These are phyloP conservation scores for Thysanoteuthis rhombus DNA, from an alignment of 2,888 invertebrate species.

Conservation along the genomic window DNA sequence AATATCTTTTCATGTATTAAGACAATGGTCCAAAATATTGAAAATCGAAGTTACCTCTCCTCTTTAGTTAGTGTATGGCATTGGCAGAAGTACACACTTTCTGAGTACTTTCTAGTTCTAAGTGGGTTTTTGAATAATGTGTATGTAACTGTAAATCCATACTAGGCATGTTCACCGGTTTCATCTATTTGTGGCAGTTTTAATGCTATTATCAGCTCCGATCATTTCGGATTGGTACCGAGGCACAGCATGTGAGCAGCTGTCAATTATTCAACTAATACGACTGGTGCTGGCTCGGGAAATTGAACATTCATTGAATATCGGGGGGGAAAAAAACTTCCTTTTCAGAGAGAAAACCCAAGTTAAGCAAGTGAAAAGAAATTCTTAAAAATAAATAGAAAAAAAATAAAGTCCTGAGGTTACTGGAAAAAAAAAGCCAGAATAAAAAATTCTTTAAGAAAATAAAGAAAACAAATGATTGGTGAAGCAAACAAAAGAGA, in stretches of 20 bases:
- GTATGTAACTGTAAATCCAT: background rate
- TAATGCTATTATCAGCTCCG: background rate
- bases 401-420: background rate
- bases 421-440: background rate
- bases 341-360: background rate
- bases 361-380: background rate
- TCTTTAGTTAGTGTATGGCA: no score
- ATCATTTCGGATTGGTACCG: background rate
- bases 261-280: background rate
- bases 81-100: no score
- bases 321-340: no score
- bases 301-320: conserved; percentile 12
- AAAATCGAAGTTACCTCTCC: no score
- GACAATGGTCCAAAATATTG: no score
- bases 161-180: background rate
- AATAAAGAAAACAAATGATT: background rate
- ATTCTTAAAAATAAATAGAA: background rate
- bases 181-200: background rate
- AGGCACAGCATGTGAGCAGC: background rate
- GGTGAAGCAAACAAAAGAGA: background rate
- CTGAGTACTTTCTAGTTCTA: no score
- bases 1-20: no score
- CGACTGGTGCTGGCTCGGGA: background rate
- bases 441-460: background rate
- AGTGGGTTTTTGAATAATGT: background rate